These are phyloP conservation scores for Drosophila punjabiensis DNA, from an alignment of 1,140 invertebrate species.

Conservation along the genomic window DNA sequence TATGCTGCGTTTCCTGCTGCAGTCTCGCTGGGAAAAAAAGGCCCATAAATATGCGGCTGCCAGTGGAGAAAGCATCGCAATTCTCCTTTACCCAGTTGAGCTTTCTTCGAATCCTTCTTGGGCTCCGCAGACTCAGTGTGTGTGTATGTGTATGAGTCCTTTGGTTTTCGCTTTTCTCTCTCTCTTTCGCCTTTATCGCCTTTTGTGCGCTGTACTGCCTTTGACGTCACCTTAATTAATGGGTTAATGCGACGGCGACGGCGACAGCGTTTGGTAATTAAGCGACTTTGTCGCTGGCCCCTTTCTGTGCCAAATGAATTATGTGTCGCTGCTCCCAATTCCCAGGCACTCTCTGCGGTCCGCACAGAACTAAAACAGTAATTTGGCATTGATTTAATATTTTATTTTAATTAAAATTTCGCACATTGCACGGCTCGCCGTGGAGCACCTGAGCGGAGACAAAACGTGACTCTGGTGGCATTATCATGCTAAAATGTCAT, in stretches of 20 bases:
- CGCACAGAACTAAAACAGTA: conserved; percentile 44
- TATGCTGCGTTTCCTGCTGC: conserved; percentile 42
- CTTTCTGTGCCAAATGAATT: conserved; percentile 80
- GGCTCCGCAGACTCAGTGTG: conserved; percentile 20
- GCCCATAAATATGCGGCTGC: conserved; percentile 73
- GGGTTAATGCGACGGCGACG: conserved; percentile 77
- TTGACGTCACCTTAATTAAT: conserved; percentile 84
- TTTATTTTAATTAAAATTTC: conserved; percentile 79
- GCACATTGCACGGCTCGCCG: conserved; percentile 9
- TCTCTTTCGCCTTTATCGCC: conserved; percentile 50
- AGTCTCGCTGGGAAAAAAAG: conserved; percentile 23
- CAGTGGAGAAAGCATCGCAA: conserved; percentile 58
- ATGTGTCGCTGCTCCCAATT: conserved; percentile 57
- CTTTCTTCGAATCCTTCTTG: conserved; percentile 31
- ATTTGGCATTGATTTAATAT: conserved; percentile 82
- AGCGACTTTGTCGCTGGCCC: conserved; percentile 79
- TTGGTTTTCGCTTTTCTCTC: conserved; percentile 28
- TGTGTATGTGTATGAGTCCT: conserved; percentile 23
- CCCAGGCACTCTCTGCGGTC: conserved; percentile 3
- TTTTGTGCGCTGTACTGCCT: conserved; percentile 67
- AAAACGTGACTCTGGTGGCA: conserved; percentile 61
- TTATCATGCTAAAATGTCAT: conserved; percentile 61
- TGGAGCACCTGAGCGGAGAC: neutral
- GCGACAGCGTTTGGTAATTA: conserved; percentile 75
- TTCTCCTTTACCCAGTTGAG: conserved; percentile 38